Conservation (phyloP, 1,140 invertebrate species). For the Drosophila murphyi region DNA sequence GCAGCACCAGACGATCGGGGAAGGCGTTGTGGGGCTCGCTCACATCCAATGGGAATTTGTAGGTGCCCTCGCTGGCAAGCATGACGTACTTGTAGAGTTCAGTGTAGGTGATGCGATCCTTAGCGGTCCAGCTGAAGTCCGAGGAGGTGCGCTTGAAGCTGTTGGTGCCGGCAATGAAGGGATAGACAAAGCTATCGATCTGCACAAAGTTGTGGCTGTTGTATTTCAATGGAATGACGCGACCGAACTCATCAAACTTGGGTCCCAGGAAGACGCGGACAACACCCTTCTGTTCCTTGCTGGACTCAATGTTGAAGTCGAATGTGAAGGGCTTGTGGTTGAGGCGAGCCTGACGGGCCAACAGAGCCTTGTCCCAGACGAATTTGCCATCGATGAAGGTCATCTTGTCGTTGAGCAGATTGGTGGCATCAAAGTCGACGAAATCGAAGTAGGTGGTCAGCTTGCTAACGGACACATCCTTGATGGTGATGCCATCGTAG, state of each 20-base stretch:
- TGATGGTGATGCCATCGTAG: slow-evolving; percentile 87
- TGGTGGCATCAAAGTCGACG: slow-evolving; percentile 88
- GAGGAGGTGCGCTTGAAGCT: slow-evolving; percentile 88
- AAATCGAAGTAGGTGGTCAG: slow-evolving; percentile 90
- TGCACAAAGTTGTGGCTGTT: slow-evolving; percentile 88
- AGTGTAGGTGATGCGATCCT: slow-evolving; percentile 87
- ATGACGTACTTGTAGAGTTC: slow-evolving; percentile 87
- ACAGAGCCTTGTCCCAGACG: slow-evolving; percentile 73
- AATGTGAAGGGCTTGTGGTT: slow-evolving; percentile 89
- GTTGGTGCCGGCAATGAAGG: slow-evolving; percentile 88
- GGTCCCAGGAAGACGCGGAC: slow-evolving; percentile 87
- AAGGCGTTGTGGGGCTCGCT: slow-evolving; percentile 86
- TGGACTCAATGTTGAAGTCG: slow-evolving; percentile 85
- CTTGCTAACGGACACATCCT: slow-evolving; percentile 87
- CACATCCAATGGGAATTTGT: slow-evolving; percentile 85
- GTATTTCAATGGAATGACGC: slow-evolving; percentile 86
- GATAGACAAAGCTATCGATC: slow-evolving; percentile 89
- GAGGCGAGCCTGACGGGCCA: slow-evolving; percentile 85
- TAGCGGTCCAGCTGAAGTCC: slow-evolving; percentile 87
- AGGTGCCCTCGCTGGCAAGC: slow-evolving; percentile 84
- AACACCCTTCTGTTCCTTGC: slow-evolving; percentile 85
- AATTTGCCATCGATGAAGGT: slow-evolving; percentile 74
- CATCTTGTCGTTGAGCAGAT: slow-evolving; percentile 86
- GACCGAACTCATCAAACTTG: slow-evolving; percentile 86
- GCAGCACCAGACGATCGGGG: slow-evolving; percentile 87